Evolutionary conservation across 2,797 vertebrate genomes (phyloP).

Genomic region (Brotula barbata): DNA sequence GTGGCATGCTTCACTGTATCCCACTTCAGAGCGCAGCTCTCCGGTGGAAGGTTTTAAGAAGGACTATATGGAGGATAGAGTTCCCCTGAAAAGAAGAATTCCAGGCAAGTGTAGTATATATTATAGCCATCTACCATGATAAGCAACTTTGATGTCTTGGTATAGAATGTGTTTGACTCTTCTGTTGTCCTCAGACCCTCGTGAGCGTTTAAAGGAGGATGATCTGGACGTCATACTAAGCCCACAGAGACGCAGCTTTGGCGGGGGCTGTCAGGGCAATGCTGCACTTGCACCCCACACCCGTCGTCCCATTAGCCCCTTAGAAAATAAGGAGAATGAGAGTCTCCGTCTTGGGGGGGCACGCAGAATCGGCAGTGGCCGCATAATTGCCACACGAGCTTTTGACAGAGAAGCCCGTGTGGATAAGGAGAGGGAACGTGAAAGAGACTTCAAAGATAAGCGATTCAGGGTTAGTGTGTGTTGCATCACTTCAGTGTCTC

Average conservation of each 20-base stretch:
- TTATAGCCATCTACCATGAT: too few species aligned
- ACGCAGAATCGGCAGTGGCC: slow-evolving; percentile 93
- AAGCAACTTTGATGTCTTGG: too few species aligned
- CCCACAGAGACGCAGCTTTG: slow-evolving; percentile 95
- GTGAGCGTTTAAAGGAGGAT: slow-evolving; percentile 95
- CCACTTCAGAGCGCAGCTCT: slow-evolving; percentile 88
- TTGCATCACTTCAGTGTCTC: slow-evolving; percentile 12
- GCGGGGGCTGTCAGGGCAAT: slow-evolving; percentile 91
- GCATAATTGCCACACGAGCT: slow-evolving; percentile 88
- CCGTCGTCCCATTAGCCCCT: slow-evolving; percentile 87
- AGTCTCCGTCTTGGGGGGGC: slow-evolving; percentile 85
- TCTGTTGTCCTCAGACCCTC: slow-evolving; percentile 82
- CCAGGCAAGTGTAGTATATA: slow-evolving; percentile 86
- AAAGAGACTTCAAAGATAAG: slow-evolving; percentile 96
- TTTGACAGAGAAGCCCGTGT: slow-evolving; percentile 91
- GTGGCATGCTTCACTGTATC: slow-evolving; percentile 97
- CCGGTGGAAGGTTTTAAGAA: slow-evolving; percentile 91
- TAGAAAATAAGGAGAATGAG: slow-evolving; percentile 94
- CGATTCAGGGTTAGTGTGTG: slow-evolving; percentile 88
- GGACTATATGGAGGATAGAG: slow-evolving; percentile 87
- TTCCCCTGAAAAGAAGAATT: slow-evolving; percentile 90
- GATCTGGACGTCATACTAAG: slow-evolving; percentile 95
- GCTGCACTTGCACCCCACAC: slow-evolving; percentile 74
- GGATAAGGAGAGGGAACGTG: slow-evolving; percentile 90
- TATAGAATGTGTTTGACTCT: too few species aligned